A percentile compares a stretch with the other conserved stretches of the same genome.
Conservation (phyloP, 64 coral and sea anemone genomes). For the Acropora yongei region DNA sequence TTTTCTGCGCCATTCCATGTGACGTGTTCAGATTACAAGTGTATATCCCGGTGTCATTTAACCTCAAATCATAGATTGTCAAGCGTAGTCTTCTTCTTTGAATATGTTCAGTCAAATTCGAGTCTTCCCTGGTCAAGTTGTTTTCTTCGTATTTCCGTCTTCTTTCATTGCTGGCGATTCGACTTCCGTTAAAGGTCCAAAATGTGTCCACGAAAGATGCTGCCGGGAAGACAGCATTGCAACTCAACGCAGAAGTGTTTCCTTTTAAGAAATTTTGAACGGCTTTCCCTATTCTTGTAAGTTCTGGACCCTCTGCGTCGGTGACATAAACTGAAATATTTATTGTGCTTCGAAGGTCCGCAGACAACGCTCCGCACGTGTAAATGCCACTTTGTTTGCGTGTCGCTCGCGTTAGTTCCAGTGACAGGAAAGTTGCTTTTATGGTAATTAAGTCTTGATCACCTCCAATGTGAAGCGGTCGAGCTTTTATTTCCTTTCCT, state of each 20-base stretch:
- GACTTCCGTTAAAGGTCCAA: conserved; percentile 22
- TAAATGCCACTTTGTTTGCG: conserved; percentile 2
- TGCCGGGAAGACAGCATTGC: conserved; percentile 6
- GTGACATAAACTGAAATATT: not conserved
- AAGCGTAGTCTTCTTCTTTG: not conserved
- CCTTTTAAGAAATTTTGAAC: not conserved
- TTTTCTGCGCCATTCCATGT: conserved; percentile 1
- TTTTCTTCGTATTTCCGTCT: not conserved
- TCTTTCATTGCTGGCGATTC: not conserved
- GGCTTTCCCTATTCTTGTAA: not conserved
- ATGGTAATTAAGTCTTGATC: not conserved
- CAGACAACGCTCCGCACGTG: not conserved
- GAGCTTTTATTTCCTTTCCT: not conserved
- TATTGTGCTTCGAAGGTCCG: not conserved
- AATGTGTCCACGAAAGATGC: conserved; percentile 15
- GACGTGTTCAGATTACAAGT: conserved; percentile 23
- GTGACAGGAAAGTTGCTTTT: too few relatives aligned
- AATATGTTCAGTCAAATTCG: not conserved
- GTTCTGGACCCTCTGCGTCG: not conserved
- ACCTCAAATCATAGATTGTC: not conserved
- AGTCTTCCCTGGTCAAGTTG: too few relatives aligned
- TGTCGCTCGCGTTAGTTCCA: not conserved
- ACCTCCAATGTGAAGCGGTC: not conserved
- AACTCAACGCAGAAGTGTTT: not conserved
- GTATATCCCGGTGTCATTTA: not conserved